phyloP scores from a whole-genome alignment of 2,888 invertebrate species.

The Sycophila texana region DNA sequence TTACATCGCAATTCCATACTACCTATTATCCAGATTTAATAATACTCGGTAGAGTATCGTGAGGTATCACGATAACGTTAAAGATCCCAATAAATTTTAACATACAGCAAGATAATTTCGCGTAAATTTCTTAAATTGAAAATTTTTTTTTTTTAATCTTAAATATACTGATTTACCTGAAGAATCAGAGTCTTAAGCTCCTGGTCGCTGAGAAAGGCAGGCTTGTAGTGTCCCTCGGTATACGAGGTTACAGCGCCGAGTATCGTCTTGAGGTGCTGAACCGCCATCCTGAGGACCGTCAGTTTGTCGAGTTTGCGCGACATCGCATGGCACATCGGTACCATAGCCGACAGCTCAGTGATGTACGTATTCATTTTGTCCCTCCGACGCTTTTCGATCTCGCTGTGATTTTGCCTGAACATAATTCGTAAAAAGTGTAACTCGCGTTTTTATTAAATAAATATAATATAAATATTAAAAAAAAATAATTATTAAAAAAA shows the following conservation, averaged over 20 bases:
- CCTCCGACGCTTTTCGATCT: constrained; percentile 94
- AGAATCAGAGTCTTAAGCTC: constrained; percentile 91
- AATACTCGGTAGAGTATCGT: too few species aligned
- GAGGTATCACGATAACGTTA: not conserved
- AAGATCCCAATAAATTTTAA: too few species aligned
- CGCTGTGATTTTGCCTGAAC: constrained; percentile 95
- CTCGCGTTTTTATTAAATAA: too few species aligned
- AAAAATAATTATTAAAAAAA: too few species aligned
- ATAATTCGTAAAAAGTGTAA: too few species aligned
- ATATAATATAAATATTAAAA: too few species aligned
- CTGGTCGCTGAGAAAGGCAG: constrained; percentile 89
- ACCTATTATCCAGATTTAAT: not conserved
- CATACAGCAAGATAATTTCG: not conserved
- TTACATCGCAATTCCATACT: too few species aligned
- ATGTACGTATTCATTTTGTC: constrained; percentile 99
- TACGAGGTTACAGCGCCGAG: constrained; percentile 84
- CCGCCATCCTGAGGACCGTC: constrained; percentile 92
- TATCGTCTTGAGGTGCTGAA: constrained; percentile 91
- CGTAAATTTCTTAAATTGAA: not conserved
- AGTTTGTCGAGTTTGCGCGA: constrained; percentile 95
- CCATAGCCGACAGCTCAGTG: constrained; percentile 90
- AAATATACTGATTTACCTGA: constrained; percentile 76
- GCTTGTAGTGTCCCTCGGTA: constrained; percentile 86
- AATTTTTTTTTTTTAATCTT: not conserved
- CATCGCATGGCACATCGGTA: constrained; percentile 96